Conservation (phyloP, 2,888 invertebrate species). For the Macrophya alboannulata region DNA sequence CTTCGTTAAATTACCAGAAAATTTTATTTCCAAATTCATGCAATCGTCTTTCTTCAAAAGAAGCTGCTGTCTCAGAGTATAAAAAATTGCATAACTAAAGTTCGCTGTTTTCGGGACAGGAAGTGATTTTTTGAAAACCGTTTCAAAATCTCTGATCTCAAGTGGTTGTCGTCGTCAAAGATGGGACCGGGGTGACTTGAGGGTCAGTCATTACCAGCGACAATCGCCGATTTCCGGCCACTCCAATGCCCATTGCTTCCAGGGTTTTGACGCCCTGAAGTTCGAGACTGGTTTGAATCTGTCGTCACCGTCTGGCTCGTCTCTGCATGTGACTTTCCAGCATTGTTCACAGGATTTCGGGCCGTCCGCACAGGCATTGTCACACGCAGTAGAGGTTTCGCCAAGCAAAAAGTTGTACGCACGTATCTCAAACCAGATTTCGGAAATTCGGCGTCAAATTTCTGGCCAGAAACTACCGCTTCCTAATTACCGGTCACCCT, state of each 20-base stretch:
- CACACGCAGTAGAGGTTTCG: neutral
- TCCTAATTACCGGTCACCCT: conserved; percentile 27
- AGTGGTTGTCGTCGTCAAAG: conserved; percentile 57
- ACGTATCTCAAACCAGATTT: neutral
- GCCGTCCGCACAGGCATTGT: conserved; percentile 32
- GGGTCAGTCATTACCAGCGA: conserved; percentile 63
- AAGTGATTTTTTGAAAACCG: conserved; percentile 61
- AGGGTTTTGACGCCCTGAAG: conserved; percentile 57
- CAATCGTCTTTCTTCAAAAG: neutral
- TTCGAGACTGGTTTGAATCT: conserved; percentile 65
- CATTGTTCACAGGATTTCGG: conserved; percentile 32
- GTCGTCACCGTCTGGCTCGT: conserved; percentile 61
- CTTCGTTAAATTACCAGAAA: too few species aligned
- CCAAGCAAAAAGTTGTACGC: neutral
- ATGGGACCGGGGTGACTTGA: conserved; percentile 32
- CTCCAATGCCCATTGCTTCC: conserved; percentile 64
- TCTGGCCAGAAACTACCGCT: conserved; percentile 61
- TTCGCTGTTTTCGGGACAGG: conserved; percentile 47
- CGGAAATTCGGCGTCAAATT: conserved; percentile 67
- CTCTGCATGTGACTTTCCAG: conserved; percentile 37
- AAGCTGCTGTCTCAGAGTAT: neutral
- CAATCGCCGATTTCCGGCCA: conserved; percentile 72
- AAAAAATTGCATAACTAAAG: neutral
- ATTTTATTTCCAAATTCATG: neutral
- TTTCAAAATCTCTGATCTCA: conserved; percentile 69